A percentile compares a stretch with the other conserved stretches of the same genome.
Evolutionary conservation across 2,113 vertebrate genomes (phyloP).

Genomic region (Myiozetetes cayanensis): DNA sequence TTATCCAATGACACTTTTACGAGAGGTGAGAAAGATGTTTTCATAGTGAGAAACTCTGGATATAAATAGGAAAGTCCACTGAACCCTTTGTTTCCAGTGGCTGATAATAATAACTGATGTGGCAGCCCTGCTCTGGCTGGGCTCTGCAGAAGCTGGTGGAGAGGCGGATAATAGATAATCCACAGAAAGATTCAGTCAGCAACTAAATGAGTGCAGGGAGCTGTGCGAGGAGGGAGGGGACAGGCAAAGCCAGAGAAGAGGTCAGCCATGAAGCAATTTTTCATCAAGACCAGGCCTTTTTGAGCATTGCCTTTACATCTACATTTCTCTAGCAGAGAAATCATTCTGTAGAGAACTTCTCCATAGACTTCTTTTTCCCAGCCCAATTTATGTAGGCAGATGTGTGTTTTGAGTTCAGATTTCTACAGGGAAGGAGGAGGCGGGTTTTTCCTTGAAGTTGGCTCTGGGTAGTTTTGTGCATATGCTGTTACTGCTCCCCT

Average conservation of each 20-base stretch:
- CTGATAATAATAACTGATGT: background rate
- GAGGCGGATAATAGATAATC: background rate
- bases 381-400: accelerated
- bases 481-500: background rate
- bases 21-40: conserved; percentile 9
- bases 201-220: background rate
- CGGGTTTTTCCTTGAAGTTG: background rate
- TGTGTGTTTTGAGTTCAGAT: accelerated
- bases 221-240: background rate
- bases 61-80: conserved; percentile 13
- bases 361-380: background rate
- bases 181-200: background rate
- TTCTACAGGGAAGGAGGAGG: background rate
- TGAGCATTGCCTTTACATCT: background rate
- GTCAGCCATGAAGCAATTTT: background rate
- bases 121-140: background rate
- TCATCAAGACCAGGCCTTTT: background rate
- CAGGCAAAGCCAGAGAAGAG: background rate
- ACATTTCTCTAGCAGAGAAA: background rate
- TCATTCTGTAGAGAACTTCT: background rate
- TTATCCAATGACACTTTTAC: background rate
- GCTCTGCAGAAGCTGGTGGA: background rate
- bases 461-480: background rate
- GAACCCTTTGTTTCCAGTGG: background rate
- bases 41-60: background rate